Base-by-base conservation (phyloP, 2,113 vertebrate species). In the Cyprinodon variegatus region DNA sequence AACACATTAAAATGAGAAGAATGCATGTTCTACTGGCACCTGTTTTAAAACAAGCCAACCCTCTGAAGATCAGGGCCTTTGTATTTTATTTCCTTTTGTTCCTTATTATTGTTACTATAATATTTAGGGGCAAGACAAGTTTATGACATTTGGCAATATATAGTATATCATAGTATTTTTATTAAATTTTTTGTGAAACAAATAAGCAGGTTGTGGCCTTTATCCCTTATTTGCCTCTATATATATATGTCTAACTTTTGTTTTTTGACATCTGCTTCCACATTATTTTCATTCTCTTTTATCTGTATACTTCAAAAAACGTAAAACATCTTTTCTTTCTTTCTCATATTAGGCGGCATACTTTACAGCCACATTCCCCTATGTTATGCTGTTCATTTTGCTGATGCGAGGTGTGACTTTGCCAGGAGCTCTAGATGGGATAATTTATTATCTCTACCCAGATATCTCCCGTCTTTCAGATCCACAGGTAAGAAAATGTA, bases 361-460 rank as follows among this genome's bases (percentile, higher is more conserved):
- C 72, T 90, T 91, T 70, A 91, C 88, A 20, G 88, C 90, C 62
- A 91, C 90, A 12, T 91, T 91, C 46, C 90, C 88, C 36, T 90
- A 40, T 12, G 0, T 65, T 0, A 91, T 88, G 71, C 67, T 91
- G 70, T 14, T 89, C 3, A 11, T 90, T 64, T 65, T 91, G 77
- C 78, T 91, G 13, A 67, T 91, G 43, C 88, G 90, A 41, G 90
- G 88, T 5, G 76, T 90, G 12, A 91, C 88, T 40, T 72, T 91
- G 11, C 90, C 90, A 0, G 90, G 90, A 11, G 88, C 90, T 22
- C 22, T 72, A 9, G 59, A 89, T 4, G 90, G 88, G 2, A 90
- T 91, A 15, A 83, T 83, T 70, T 91, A 82, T 41, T 91, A 91
- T 76, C 67, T 91, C 40, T 90, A 90, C 70, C 90, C 90, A 36